These are phyloP conservation scores for Trachymyrmex septentrionalis DNA, from an alignment of 1,140 invertebrate genomes.

Conservation along the genomic window DNA sequence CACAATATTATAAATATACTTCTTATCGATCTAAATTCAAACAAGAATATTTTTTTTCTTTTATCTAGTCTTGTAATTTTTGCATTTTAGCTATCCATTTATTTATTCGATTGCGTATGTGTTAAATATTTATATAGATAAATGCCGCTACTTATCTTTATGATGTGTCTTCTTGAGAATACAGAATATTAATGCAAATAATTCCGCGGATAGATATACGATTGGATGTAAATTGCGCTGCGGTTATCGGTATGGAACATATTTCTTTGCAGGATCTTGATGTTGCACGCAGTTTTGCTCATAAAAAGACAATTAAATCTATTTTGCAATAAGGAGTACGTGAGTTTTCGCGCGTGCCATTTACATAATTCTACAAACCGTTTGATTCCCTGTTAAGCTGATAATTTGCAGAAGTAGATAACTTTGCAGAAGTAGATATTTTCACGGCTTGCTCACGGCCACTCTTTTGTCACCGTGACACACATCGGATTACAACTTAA, in stretches of 20 bases:
- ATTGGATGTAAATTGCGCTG: slow-evolving; percentile 24
- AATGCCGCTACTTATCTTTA: background rate
- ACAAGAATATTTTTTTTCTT: background rate
- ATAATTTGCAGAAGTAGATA: background rate
- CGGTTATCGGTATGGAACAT: background rate
- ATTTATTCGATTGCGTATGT: background rate
- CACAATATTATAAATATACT: background rate
- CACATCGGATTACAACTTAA: slow-evolving; percentile 7
- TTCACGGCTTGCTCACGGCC: background rate
- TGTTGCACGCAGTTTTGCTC: background rate
- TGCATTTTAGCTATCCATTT: background rate
- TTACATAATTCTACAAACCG: background rate
- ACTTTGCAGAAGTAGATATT: background rate
- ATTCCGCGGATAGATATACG: background rate
- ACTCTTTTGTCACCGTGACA: slow-evolving; percentile 3
- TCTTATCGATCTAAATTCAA: background rate
- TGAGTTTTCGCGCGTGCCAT: slow-evolving; percentile 56
- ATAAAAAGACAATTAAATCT: slow-evolving; percentile 56
- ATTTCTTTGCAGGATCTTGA: slow-evolving; percentile 23
- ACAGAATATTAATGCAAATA: background rate
- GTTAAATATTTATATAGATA: background rate
- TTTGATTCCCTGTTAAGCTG: background rate
- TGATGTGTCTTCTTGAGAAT: background rate
- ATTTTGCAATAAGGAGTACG: slow-evolving; percentile 31
- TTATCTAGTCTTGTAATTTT: background rate